Evolutionary conservation across 2,888 invertebrate genomes (phyloP).

Genomic region (Aleiodes leptofemur): DNA sequence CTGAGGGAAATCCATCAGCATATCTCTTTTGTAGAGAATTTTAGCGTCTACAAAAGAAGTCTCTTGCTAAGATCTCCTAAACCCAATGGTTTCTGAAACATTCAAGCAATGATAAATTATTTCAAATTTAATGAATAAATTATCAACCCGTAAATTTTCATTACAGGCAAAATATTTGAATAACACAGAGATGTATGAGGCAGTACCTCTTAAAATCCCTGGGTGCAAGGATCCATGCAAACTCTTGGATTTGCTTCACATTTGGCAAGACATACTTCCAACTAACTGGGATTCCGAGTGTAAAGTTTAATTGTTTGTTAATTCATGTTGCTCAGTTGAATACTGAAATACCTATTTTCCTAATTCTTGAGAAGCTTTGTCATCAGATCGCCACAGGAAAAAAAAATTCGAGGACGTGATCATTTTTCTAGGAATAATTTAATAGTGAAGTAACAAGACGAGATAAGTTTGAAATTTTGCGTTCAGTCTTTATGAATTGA

Average conservation of each 20-base stretch:
- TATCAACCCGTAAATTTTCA: neutral
- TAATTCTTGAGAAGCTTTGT: neutral
- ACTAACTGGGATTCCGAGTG: constrained; percentile 84
- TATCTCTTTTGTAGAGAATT: no score
- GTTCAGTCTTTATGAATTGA: no score
- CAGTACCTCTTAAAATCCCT: constrained; percentile 79
- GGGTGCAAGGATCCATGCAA: constrained; percentile 82
- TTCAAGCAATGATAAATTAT: no score
- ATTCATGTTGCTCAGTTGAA: neutral
- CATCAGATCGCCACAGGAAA: no score
- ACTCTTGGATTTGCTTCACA: constrained; percentile 77
- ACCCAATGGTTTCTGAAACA: no score
- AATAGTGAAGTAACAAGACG: no score
- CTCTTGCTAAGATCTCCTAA: no score
- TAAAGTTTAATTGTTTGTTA: constrained; percentile 45
- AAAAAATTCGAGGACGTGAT: no score
- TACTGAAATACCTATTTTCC: neutral
- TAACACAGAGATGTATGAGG: constrained; percentile 79
- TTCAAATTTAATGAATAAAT: neutral
- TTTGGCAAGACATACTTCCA: constrained; percentile 79
- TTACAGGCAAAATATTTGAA: constrained; percentile 82
- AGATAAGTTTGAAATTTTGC: no score
- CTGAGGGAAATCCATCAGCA: no score
- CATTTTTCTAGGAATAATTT: no score
- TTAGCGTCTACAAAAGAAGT: no score